A percentile compares a stretch with the other conserved stretches of the same genome.
These are phyloP conservation scores for Rapana venosa DNA, from an alignment of 2,888 invertebrate genomes.

Conservation along the genomic window DNA sequence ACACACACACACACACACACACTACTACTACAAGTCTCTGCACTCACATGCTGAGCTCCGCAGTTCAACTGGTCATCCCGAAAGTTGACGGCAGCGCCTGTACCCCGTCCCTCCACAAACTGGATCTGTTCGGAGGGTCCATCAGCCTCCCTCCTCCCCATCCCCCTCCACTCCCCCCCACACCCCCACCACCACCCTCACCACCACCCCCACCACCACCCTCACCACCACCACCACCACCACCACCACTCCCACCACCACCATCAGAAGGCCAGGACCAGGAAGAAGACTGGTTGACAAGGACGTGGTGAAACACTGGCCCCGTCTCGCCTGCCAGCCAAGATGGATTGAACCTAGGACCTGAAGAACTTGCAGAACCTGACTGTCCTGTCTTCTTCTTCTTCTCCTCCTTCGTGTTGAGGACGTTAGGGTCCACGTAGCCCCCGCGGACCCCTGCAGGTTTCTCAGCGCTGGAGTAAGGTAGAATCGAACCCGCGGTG, in stretches of 20 bases:
- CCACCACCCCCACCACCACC: background rate
- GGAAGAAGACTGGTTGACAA: background rate
- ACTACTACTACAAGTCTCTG: too few species aligned
- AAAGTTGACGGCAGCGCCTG: conserved; percentile 14
- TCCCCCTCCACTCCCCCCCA: background rate
- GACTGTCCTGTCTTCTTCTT: background rate
- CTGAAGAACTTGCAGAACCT: background rate
- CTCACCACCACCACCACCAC: background rate
- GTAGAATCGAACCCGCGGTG: conserved; percentile 16
- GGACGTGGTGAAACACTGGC: conserved; percentile 31
- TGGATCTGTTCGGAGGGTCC: conserved; percentile 44
- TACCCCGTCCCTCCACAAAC: conserved; percentile 37
- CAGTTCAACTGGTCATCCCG: conserved; percentile 37
- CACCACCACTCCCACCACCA: background rate
- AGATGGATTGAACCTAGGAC: background rate
- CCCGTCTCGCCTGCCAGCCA: background rate
- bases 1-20: too few species aligned
- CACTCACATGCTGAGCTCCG: conserved; percentile 34
- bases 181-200: background rate
- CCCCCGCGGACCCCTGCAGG: background rate
- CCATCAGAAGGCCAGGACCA: background rate
- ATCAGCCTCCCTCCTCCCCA: conserved; percentile 39
- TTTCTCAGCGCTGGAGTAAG: background rate
- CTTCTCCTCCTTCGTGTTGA: background rate
- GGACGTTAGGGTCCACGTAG: conserved; percentile 5